These are phyloP conservation scores for Carduelis carduelis DNA, from an alignment of 2,797 vertebrate species.

Conservation along the genomic window DNA sequence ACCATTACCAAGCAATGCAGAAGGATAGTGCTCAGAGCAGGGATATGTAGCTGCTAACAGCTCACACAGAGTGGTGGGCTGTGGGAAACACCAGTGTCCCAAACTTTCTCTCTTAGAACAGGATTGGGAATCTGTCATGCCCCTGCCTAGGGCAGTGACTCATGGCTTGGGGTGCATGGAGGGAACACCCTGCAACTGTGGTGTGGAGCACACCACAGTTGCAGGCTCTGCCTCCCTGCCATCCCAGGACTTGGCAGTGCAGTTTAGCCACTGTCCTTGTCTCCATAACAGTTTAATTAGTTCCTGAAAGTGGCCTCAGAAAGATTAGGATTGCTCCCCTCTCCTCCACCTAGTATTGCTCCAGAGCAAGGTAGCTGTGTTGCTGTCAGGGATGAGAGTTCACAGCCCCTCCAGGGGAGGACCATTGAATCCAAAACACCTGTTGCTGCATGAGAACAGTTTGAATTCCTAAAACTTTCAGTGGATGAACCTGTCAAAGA, in stretches of 20 bases:
- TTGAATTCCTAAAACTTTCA: not conserved
- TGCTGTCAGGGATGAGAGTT: not conserved
- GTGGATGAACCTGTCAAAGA: not conserved
- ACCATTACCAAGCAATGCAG: too few relatives aligned
- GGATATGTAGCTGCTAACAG: not conserved
- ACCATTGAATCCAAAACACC: not conserved
- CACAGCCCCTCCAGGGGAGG: accelerated
- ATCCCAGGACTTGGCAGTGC: too few relatives aligned
- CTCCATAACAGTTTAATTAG: accelerated
- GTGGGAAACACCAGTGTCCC: not conserved
- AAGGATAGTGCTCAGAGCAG: not conserved
- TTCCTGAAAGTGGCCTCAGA: not conserved
- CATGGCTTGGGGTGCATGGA: accelerated
- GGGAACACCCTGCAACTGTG: accelerated
- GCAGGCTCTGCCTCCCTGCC: not conserved
- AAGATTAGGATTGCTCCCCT: accelerated
- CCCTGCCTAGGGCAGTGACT: accelerated
- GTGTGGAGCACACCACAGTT: too few relatives aligned
- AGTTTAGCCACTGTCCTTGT: not conserved
- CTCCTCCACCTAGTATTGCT: too few relatives aligned
- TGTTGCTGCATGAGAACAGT: not conserved
- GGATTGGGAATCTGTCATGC: accelerated
- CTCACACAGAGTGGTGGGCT: too few relatives aligned
- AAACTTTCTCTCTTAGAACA: not conserved
- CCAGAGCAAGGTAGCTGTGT: accelerated